Percentiles rank a stretch among this genome's conserved stretches.
phyloP scores from a whole-genome alignment of 2,113 vertebrate genomes.

The Sceloporus undulatus region DNA sequence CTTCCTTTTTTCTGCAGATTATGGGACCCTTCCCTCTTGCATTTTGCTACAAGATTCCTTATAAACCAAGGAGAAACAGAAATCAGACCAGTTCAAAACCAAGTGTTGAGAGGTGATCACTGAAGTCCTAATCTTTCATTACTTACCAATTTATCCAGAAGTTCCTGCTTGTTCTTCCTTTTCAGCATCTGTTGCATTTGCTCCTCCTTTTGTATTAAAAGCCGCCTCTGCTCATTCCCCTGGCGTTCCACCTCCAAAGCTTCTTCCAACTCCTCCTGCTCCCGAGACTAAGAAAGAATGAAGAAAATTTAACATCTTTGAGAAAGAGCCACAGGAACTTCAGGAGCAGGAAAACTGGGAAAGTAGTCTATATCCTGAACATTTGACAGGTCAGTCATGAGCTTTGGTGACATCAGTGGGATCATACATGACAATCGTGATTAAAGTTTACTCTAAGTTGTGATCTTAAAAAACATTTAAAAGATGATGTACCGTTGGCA shows the following conservation, averaged over 20 bases:
- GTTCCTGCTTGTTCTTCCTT: conserved; percentile 94
- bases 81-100: neutral
- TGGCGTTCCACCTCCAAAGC: conserved; percentile 90
- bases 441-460: too few species aligned
- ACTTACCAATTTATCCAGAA: conserved; percentile 95
- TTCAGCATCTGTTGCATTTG: conserved; percentile 91
- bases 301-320: neutral
- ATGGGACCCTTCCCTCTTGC: too few species aligned
- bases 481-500: too few species aligned
- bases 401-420: neutral
- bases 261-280: conserved; percentile 97
- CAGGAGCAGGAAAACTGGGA: neutral
- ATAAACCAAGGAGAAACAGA: neutral
- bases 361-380: neutral
- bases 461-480: too few species aligned
- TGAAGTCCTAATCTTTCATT: neutral
- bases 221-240: conserved; percentile 86
- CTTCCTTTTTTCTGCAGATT: too few species aligned
- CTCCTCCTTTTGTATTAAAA: conserved; percentile 91
- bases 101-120: neutral
- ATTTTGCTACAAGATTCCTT: neutral
- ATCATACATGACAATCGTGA: too few species aligned
- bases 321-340: neutral
- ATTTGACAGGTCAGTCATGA: neutral
- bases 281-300: conserved; percentile 84